Base-by-base conservation (phyloP, 2,888 invertebrate genomes). In the Dryadula phaetusa region DNA sequence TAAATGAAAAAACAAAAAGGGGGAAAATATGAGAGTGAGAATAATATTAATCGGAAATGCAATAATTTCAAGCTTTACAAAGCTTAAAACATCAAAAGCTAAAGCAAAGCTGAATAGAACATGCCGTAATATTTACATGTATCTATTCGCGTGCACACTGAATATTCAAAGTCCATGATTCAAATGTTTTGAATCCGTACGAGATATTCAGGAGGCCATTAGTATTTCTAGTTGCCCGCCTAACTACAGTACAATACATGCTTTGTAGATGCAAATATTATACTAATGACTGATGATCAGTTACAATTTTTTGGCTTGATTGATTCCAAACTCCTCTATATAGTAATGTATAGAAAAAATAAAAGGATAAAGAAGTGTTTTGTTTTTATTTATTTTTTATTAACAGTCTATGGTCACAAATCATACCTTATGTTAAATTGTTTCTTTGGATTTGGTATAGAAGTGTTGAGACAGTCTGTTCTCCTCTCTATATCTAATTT, bases 111-210 rank as follows among this genome's bases (percentile, higher is more conserved):
- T 25, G 16, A 28, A 28, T 16, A 12, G 28, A 52, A 52, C 10
- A 8, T 10, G 28, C 52, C 3, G 7, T 8, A 28, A 56, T 20
- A 47, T 46, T 56, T 64, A 52, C 16, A 16, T 10, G n/a, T 37
- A 37, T 3, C 2, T 7, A 49, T 22, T 32, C 20, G 53, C 37
- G 25, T 64, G 12, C 25, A n/a, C 37, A 47, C 40, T 14, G n/a
- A 18, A 32, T 58, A 40, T 49, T 22, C 40, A 25, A 40, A 42
- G 49, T 32, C 49, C 20, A 18, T 18, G 49, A 49, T 60, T 58
- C 49, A 58, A 58, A 64, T 65, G 47, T 60, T 65, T 65, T 42
- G 49, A 52, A 52, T 60, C 28, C 58, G 46, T 54, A 56, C 37
- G 32, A 47, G 40, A 40, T 60, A 46, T 58, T 58, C 10, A 22